Conservation (phyloP, 2,888 invertebrate species). For the Acleris cristana region DNA sequence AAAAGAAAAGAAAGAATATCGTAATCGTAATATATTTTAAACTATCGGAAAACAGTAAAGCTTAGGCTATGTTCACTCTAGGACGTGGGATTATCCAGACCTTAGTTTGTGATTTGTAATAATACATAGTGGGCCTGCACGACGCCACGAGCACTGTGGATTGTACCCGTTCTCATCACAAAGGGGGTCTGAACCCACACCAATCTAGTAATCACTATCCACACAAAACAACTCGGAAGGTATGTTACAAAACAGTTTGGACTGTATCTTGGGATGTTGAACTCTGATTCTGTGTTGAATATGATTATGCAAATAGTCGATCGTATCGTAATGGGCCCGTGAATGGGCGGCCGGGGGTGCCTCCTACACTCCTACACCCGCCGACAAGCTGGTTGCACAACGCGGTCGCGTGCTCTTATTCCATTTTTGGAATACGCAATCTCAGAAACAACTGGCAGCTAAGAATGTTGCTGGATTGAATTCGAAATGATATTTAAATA, state of each 20-base stretch:
- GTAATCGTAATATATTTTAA: too few relatives aligned
- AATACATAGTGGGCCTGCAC: too few relatives aligned
- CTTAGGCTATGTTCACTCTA: too few relatives aligned
- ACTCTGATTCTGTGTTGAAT: conserved; percentile 51
- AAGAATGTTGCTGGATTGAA: neutral
- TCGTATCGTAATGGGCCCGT: conserved; percentile 50
- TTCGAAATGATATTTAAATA: too few relatives aligned
- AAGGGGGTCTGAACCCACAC: too few relatives aligned
- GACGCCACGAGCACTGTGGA: too few relatives aligned
- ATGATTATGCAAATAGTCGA: conserved; percentile 61
- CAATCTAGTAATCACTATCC: neutral
- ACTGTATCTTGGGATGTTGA: conserved; percentile 39
- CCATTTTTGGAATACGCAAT: neutral
- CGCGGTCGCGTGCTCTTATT: conserved; percentile 1
- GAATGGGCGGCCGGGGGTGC: conserved; percentile 51
- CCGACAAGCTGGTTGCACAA: conserved; percentile 19
- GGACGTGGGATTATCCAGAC: too few relatives aligned
- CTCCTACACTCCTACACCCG: conserved; percentile 28
- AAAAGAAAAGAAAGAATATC: too few relatives aligned
- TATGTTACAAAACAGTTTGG: conserved; percentile 22
- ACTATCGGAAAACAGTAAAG: too few relatives aligned
- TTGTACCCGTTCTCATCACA: too few relatives aligned
- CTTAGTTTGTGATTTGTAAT: too few relatives aligned
- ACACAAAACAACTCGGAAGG: conserved; percentile 2
- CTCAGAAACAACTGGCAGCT: neutral